Percentiles rank a stretch among this genome's conserved stretches.
Conservation (phyloP, 2,888 invertebrate species). For the Philhelius pedissequus region DNA sequence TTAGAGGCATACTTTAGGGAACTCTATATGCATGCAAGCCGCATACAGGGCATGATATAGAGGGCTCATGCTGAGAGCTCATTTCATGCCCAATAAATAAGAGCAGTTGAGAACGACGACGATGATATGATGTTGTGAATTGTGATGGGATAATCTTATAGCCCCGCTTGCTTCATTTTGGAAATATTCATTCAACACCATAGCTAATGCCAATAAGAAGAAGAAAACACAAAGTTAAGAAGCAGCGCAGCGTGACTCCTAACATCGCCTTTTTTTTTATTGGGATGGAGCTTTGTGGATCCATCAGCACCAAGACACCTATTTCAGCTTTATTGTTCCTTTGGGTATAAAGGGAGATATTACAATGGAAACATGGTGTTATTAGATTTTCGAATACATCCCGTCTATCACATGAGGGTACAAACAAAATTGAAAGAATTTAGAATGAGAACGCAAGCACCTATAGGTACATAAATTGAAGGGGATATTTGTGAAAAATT, state of each 20-base stretch:
- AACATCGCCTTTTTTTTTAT: slow-evolving; percentile 7
- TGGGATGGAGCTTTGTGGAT: slow-evolving; percentile 18
- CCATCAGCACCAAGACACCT: slow-evolving; percentile 27
- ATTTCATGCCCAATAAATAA: slow-evolving; percentile 68
- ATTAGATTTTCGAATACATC: slow-evolving; percentile 33
- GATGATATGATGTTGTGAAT: slow-evolving; percentile 57
- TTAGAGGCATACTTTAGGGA: background rate
- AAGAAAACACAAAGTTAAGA: background rate
- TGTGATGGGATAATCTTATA: slow-evolving; percentile 59
- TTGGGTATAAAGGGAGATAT: slow-evolving; percentile 36
- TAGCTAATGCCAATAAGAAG: background rate
- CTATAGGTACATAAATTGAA: no score
- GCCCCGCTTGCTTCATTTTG: background rate
- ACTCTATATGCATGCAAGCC: background rate
- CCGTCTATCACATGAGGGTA: background rate
- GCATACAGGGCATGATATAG: background rate
- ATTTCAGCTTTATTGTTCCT: slow-evolving; percentile 53
- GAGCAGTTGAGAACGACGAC: slow-evolving; percentile 46
- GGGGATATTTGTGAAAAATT: no score
- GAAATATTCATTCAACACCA: background rate
- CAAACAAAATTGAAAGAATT: background rate
- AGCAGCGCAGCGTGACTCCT: slow-evolving; percentile 46
- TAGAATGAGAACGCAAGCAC: background rate
- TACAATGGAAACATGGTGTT: slow-evolving; percentile 37
- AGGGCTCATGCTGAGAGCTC: slow-evolving; percentile 45